These are phyloP conservation scores for Drosophila cyrtoloma DNA, from an alignment of 2,888 invertebrate genomes.

Conservation along the genomic window DNA sequence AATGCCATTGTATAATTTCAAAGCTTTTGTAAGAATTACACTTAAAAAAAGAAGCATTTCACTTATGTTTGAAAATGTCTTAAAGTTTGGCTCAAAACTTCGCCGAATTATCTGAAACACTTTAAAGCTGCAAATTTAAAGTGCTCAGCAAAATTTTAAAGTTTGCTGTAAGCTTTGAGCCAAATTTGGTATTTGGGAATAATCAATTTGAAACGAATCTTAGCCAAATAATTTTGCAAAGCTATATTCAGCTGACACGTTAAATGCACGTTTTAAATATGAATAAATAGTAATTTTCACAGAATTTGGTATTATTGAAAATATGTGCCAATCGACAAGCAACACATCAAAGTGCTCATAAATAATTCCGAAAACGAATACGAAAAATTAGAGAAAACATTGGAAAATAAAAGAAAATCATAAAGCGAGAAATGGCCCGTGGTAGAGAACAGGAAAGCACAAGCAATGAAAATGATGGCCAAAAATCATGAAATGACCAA, in stretches of 20 bases:
- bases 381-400: slow-evolving; percentile 5
- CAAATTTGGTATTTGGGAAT: background rate
- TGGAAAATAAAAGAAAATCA: slow-evolving; percentile 20
- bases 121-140: background rate
- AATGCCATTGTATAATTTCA: background rate
- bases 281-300: slow-evolving; percentile 5
- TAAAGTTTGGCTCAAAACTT: background rate
- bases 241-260: background rate
- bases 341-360: slow-evolving; percentile 53
- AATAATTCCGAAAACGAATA: slow-evolving; percentile 10
- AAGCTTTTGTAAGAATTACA: background rate
- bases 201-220: background rate
- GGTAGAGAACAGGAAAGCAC: slow-evolving; percentile 23
- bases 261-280: background rate
- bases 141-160: background rate
- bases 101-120: background rate
- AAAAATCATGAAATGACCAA: slow-evolving; percentile 50
- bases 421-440: slow-evolving; percentile 24
- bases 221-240: background rate
- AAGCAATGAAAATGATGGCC: slow-evolving; percentile 31
- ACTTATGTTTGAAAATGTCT: background rate
- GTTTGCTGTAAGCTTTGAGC: background rate
- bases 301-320: slow-evolving; percentile 25
- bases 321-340: slow-evolving; percentile 42
- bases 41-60: background rate